phyloP scores from a whole-genome alignment of 2,888 invertebrate genomes.

The Synergus umbraculus region DNA sequence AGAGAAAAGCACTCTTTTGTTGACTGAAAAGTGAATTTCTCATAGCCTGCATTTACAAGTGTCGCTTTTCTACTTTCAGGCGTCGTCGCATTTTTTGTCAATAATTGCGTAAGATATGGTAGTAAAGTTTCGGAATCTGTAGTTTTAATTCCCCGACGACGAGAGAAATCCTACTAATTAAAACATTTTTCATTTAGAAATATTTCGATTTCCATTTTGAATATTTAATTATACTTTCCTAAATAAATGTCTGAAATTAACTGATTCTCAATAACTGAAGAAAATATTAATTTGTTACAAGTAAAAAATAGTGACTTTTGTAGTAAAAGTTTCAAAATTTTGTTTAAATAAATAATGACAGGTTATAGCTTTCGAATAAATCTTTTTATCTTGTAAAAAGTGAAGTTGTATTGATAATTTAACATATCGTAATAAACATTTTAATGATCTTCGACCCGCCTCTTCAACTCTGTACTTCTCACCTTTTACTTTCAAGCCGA shows the following conservation, averaged over 20 bases:
- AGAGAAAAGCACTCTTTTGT: not conserved
- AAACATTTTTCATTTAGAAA: not conserved
- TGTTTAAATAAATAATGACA: not conserved
- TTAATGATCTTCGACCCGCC: constrained; percentile 20
- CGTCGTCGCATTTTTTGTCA: not conserved
- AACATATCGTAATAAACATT: not conserved
- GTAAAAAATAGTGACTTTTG: not conserved
- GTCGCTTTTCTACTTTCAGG: not conserved
- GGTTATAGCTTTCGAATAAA: constrained; percentile 2
- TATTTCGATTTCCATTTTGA: not conserved
- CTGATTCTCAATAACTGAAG: not conserved
- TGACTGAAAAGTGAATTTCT: not conserved
- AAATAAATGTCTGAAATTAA: not conserved
- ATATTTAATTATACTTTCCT: no score
- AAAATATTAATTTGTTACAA: not conserved
- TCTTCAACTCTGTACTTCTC: not conserved
- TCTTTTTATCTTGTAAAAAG: not conserved
- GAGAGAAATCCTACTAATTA: not conserved
- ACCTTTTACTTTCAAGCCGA: constrained; percentile 4
- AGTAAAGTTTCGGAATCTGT: not conserved
- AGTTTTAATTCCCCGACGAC: not conserved
- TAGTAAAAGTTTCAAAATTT: constrained; percentile 10
- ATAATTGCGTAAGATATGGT: not conserved
- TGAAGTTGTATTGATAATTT: not conserved
- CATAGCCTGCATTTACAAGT: not conserved